Base-by-base conservation (phyloP, 1,140 invertebrate species). In the Cydia amplana region DNA sequence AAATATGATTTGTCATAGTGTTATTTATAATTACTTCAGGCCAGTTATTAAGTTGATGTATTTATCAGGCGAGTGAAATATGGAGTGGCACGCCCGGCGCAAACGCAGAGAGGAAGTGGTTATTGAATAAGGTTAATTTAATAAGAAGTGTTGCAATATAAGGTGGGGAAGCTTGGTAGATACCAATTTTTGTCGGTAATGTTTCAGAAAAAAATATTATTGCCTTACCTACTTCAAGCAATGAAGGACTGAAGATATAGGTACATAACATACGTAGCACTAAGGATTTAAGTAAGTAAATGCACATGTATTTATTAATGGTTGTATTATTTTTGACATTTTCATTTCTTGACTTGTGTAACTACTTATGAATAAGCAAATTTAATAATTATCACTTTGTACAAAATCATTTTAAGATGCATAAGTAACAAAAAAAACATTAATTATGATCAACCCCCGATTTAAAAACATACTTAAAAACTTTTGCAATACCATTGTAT, bases 1-100 rank as follows among this genome's bases (percentile, higher is more conserved):
- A 67, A 67, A 67, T 67, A 36, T 67, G 64, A 67, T 67, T 67
- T 67, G 64, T 67, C 64, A 65, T 36, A 67, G 12, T 60, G 55
- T 67, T 67, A 67, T 67, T 67, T 67, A 67, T 67, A 67, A 67
- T 67, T 67, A 36, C 25, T 67, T 18, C 23, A 36, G 64, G 64
- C 64, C 28, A 28, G 64, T 65, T 65, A 60, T 60, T 60, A 28
- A 32, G 63, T 67, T 67, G 64, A 67, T 67, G 28, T 67, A 67
- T 67, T 67, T 67, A 67, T 67, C 64, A 67, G 64, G 25, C 25
- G 25, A n/a, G 64, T 67, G 64, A 67, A 36, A 67, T 67, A 67
- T 67, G 64, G 25, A 6, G 28, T 67, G 64, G 28, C 64, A 67
- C 64, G 64, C 64, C 64, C 64, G 23, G 25, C 64, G 55, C 55